Base-by-base conservation (phyloP, 2,797 vertebrate genomes). In the Crax fasciolata region DNA sequence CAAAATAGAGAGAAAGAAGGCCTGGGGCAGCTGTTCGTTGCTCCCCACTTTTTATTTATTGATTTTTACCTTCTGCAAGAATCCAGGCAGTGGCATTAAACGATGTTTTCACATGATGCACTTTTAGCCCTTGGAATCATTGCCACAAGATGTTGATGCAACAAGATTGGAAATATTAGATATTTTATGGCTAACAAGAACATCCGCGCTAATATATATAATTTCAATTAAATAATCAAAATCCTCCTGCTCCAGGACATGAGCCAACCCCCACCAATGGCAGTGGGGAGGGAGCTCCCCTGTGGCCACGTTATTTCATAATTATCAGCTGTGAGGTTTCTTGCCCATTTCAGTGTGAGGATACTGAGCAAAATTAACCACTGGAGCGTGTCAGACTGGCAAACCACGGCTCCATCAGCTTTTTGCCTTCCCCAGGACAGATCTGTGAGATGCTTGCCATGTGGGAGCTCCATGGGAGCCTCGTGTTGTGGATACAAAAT, bases 211-310 rank as follows among this genome's bases (percentile, higher is more conserved):
- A 78, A 93, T 90, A 84, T 63, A 58, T 85, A 77, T 95, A 91
- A 85, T 96, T 96, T 94, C 91, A 95, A 94, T 96, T 95, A 96
- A 97, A 96, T 94, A 93, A 84, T 94, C 94, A 87, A 88, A 94
- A 91, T 90, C 71, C 89, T 88, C 52, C 63, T 51, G 93, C 94
- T 96, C 71, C 79, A 86, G 92, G 91, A 95, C 89, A 92, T 79
- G 75, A 88, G 79, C 68, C 7, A 10, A 70, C 78, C 79, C 67
- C 76, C 73, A 70, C 84, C 83, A 89, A 39, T 76, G 63, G 73
- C 63, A 44, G 38, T 63, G 52, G 62, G 62, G 52, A 87, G 38
- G 84, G 52, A 94, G 51, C 75, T 95, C 93, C 90, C 78, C 76
- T 63, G 85, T 91, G 92, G 91, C 93, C 76, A 63, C 0, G 6